These are phyloP conservation scores for Cryptotis parvus DNA, from an alignment of 2,113 vertebrate species.

Conservation along the genomic window DNA sequence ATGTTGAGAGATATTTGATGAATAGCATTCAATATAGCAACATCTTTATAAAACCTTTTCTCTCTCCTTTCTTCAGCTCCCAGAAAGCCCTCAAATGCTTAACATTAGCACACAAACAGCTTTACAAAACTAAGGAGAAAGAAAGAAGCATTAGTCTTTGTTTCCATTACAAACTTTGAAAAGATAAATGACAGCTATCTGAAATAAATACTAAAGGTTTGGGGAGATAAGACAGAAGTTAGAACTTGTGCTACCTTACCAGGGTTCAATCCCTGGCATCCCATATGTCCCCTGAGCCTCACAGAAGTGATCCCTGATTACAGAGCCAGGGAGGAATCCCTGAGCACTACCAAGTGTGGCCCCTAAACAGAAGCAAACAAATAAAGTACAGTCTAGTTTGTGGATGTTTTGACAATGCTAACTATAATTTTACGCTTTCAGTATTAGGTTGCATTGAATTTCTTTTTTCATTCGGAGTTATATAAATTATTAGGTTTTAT, in stretches of 20 bases:
- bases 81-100: not conserved
- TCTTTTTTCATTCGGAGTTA: not conserved
- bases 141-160: not conserved
- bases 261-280: too few relatives aligned
- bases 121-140: not conserved
- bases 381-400: not conserved
- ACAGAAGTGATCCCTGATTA: too few relatives aligned
- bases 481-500: constrained; percentile 25
- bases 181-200: not conserved
- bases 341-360: too few relatives aligned
- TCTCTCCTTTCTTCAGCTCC: not conserved
- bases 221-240: too few relatives aligned
- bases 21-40: not conserved
- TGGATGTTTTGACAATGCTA: not conserved
- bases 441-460: not conserved
- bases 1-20: constrained; percentile 15
- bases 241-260: too few relatives aligned
- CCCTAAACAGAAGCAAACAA: too few relatives aligned
- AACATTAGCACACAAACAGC: not conserved
- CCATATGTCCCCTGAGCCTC: too few relatives aligned
- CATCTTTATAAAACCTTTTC: not conserved
- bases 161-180: not conserved
- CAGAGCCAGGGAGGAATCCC: too few relatives aligned
- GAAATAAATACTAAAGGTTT: not conserved
- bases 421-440: constrained; percentile 11